Conservation (phyloP, 2,113 vertebrate species). For the Gnathonemus echidnorhynchus region DNA sequence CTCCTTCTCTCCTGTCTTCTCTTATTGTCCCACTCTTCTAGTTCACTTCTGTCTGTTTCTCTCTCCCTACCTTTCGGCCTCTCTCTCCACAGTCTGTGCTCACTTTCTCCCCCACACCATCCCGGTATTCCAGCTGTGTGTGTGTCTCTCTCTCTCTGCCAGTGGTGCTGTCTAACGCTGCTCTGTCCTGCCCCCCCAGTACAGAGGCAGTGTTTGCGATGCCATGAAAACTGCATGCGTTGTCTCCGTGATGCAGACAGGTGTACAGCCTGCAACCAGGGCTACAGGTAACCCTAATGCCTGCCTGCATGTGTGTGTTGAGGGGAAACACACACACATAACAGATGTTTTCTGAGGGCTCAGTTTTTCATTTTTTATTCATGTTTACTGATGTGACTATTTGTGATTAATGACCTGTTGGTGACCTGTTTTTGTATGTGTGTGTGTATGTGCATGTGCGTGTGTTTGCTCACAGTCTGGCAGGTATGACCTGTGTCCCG, state of each 20-base stretch:
- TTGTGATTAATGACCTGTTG: neutral
- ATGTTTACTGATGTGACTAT: neutral
- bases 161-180: neutral
- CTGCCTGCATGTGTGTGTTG: neutral
- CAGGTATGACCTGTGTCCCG: slow-evolving; percentile 74
- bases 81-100: neutral
- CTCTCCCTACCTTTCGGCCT: neutral
- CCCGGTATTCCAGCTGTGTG: neutral
- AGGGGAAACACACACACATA: neutral
- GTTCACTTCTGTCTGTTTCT: slow-evolving; percentile 1
- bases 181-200: slow-evolving; percentile 53
- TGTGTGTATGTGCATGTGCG: neutral
- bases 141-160: neutral
- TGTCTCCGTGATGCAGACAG: slow-evolving; percentile 67
- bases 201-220: slow-evolving; percentile 73
- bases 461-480: slow-evolving; percentile 58
- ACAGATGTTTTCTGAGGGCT: neutral
- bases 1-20: neutral
- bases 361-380: neutral
- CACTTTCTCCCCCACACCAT: too few species aligned
- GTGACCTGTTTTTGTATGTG: neutral
- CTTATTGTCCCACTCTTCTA: neutral
- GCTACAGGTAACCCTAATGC: slow-evolving; percentile 67
- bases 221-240: slow-evolving; percentile 72
- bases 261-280: slow-evolving; percentile 73